Evolutionary conservation across 2,888 invertebrate genomes (phyloP), one percentile per base, ranked within the genome.

Genomic region (Patella ulyssiponensis): DNA sequence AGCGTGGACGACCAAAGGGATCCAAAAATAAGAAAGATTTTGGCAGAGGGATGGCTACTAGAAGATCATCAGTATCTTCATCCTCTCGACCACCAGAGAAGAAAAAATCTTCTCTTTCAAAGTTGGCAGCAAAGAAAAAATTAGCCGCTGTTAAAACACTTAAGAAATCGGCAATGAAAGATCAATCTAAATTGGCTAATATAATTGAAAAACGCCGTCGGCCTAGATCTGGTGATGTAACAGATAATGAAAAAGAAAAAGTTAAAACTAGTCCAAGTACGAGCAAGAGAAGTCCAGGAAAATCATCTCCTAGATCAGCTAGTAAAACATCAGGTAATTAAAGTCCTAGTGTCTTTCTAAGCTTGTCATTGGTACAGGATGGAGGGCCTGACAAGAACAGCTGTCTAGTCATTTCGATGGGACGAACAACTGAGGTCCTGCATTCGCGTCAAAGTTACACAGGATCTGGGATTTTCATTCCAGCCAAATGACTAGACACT

Each of bases 121-220:
- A 73, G 27, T 52, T 73, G 20, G 73, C 56, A 20, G 72, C 69
- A 53, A 76, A 64, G n/a, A 72, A 72, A 52, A 54, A 69, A 52
- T 33, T 76, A 69, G 71, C 71, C 3, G 73, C 72, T 20, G 72
- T 84, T 70, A 80, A 80, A 23, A 51, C 81, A 17, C 58, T 81
- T 12, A 75, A 51, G 64, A 74, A 71, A 44, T 73, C 73, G 12
- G 73, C 74, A 15, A 79, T 71, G 52, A 80, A 80, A 51, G 81
- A 78, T 27, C 79, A 78, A 72, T 72, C 70, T 17, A 80, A 79
- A n/a, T 69, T 82, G 20, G 77, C 81, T 17, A 79, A 71, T 71
- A 79, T 81, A n/a, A 78, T 80, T 33, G 83, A 85, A 69, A 81
- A 77, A 53, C 79, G 79, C 72, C 77, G 79, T 33, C 75, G 53